These are phyloP conservation scores for Dicrostonyx torquatus DNA, from an alignment of 2,797 vertebrate genomes.

Conservation along the genomic window DNA sequence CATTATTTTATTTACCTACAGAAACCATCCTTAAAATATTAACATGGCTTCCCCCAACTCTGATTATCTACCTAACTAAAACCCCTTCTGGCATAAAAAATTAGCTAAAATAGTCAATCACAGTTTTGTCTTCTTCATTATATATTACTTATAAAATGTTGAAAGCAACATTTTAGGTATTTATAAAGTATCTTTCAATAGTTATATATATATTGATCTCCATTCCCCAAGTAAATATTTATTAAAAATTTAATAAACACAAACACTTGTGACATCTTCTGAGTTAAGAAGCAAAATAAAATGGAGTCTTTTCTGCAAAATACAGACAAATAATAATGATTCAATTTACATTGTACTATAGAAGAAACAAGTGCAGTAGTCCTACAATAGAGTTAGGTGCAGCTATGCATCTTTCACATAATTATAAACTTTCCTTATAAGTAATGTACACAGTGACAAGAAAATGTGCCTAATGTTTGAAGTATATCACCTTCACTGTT, in stretches of 20 bases:
- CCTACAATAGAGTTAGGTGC: background rate
- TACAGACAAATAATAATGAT: background rate
- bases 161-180: background rate
- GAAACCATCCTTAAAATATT: background rate
- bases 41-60: background rate
- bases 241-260: constrained; percentile 11
- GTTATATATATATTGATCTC: background rate
- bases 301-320: background rate
- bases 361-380: background rate
- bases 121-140: constrained; percentile 21
- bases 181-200: background rate
- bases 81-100: background rate
- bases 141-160: background rate
- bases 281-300: background rate
- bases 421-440: background rate
- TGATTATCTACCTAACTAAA: background rate
- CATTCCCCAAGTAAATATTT: background rate
- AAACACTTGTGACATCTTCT: background rate
- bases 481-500: background rate
- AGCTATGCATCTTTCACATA: background rate
- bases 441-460: background rate
- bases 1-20: background rate
- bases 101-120: background rate
- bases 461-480: background rate
- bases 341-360: background rate